Evolutionary conservation across 2,888 invertebrate genomes (phyloP), one percentile per base, ranked within the genome.

Genomic region (Antheraea yamamai): DNA sequence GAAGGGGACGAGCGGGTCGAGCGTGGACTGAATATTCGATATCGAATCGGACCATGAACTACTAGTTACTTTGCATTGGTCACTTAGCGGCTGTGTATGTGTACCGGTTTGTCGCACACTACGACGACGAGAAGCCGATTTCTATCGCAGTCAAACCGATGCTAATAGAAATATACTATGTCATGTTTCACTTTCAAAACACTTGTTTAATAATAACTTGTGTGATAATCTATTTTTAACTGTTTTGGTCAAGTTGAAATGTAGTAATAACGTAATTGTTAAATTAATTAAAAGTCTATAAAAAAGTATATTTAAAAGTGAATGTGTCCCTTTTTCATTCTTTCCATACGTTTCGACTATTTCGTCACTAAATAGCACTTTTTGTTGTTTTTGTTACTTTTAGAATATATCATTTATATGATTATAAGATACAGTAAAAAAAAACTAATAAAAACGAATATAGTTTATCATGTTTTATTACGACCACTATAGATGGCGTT

Each of bases 21-120:
- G 76, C 89, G 87, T 88, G 89, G 81, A 76, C 77, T 52, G 89
- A 86, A 89, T 89, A 84, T 82, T 81, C 79, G 79, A 84, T 83
- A 78, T 78, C 80, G 30, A 71, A 14, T 75, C 71, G 74, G 30
- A 72, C 74, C 74, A 75, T 72, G 61, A 75, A 72, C 74, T 73
- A 74, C 76, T 76, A 73, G 77, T 74, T 61, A 61, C 61, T 75
- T 71, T 55, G 74, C 61, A 72, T 71, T 51, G 72, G 47, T 47
- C 61, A 61, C 47, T 47, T 80, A 82, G 79, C 80, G 80, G 79
- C n/a, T 20, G 58, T n/a, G n/a, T 78, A 6, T 12, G 61, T 23
- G 23, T 66, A 82, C 80, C 81, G 80, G 79, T 80, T 79, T 78
- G 76, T 72, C 79, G 73, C 71, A 58, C 47, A 61, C 39, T 47